Evolutionary conservation across 1,140 invertebrate species (phyloP), one percentile per base, ranked within the genome.

Genomic region (Atopsyche davidsoni): DNA sequence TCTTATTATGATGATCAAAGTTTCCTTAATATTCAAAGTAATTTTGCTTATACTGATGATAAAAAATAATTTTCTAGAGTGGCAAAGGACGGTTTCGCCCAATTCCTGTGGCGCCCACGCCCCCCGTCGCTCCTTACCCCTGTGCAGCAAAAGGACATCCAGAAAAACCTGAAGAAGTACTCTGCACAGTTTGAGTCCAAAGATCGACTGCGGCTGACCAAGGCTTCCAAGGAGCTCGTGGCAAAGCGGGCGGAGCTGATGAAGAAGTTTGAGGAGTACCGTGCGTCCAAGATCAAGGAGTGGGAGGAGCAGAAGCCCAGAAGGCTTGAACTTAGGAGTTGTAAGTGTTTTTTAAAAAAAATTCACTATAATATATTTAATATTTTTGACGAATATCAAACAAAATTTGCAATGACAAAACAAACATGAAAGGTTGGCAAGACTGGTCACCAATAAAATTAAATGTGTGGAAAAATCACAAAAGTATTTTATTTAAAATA

Each of bases 131-230:
- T 97, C 4, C 77, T 99, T 0, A 70, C 80, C 1, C 79, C 86
- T 34, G 81, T 86, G 31, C 83, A 90, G 61, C 83, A 89, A 47
- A 88, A 95, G 75, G 92, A 98, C 35, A 94, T 98, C 51, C 95
- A 93, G 70, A 98, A 97, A 77, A 98, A 96, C 67, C 77, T 99
- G 62, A 98, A 99, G 76, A 96, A 95, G 65, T 98, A 96, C 76
- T 92, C 91, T 46, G 81, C 87, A 3, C 85, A 92, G 69, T 99
- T 99, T 69, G 95, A 98, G 63, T 86, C 86, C 59, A 96, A 98
- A 69, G 96, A 99, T 76, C 85, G 91, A 45, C 85, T 94, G 77
- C 79, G 92, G 40, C 78, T 89, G 63, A 91, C 87, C 35, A 91
- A 94, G 60, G 94, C 94, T 25, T 96, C 93, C 35, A 96, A 97